Evolutionary conservation across 2,797 vertebrate genomes (phyloP).

Genomic region (Somateria mollissima): DNA sequence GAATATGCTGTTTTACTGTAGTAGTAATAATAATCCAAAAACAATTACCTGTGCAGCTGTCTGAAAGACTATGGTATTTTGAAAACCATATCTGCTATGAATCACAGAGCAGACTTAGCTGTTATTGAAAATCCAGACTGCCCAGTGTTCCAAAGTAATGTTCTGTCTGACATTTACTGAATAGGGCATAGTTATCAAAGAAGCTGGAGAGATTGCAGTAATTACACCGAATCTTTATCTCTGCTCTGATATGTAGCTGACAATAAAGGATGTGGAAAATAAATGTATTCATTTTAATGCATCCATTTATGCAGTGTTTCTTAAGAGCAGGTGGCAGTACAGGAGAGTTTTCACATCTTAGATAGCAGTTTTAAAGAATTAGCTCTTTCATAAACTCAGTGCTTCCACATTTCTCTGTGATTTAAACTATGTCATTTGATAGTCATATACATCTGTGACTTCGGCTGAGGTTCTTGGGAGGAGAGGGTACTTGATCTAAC

Average conservation of each 20-base stretch:
- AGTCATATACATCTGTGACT: background rate
- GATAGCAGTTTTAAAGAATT: background rate
- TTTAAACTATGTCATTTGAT: background rate
- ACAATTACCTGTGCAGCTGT: background rate
- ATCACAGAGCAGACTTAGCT: background rate
- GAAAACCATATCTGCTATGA: slow-evolving; percentile 19
- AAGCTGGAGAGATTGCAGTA: background rate
- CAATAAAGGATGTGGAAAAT: background rate
- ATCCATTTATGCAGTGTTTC: background rate
- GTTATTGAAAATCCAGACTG: slow-evolving; percentile 5
- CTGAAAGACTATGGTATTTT: slow-evolving; percentile 10
- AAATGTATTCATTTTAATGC: background rate
- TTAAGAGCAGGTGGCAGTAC: background rate
- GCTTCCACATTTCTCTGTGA: background rate
- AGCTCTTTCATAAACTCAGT: background rate
- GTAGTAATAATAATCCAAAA: slow-evolving; percentile 1
- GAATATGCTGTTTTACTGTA: background rate
- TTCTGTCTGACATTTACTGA: slow-evolving; percentile 20
- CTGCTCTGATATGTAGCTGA: background rate
- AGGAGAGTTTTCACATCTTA: background rate
- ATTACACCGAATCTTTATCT: background rate
- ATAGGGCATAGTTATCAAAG: background rate
- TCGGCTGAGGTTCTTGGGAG: background rate
- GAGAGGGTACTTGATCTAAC: background rate
- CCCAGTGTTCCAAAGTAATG: background rate